phyloP scores from a whole-genome alignment of 2,113 vertebrate genomes.

The Pomatorhinus ruficollis region DNA sequence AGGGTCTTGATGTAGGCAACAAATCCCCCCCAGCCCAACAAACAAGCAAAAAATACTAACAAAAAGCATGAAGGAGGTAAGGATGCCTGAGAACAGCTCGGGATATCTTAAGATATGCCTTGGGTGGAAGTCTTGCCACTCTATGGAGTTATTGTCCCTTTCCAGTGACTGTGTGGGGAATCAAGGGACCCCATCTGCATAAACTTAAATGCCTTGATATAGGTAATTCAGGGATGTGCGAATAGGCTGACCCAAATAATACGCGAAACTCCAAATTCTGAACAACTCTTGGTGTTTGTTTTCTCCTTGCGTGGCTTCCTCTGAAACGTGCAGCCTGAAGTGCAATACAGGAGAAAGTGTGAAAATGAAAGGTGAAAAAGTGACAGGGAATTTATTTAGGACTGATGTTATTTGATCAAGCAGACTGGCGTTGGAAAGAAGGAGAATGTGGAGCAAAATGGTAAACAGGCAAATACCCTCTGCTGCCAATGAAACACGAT shows the following conservation, averaged over 20 bases:
- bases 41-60: not conserved
- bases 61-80: not conserved
- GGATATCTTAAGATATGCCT: not conserved
- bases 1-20: not conserved
- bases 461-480: not conserved
- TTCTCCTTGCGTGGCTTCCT: not conserved
- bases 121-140: not conserved
- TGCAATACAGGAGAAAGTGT: not conserved
- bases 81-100: not conserved
- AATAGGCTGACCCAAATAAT: not conserved
- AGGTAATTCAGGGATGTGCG: not conserved
- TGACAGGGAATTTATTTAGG: not conserved
- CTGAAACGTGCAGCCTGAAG: not conserved
- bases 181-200: not conserved
- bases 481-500: not conserved
- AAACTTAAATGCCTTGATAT: not conserved
- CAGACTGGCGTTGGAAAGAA: rapidly evolving
- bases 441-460: not conserved
- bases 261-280: not conserved
- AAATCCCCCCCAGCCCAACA: not conserved
- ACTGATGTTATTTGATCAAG: not conserved
- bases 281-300: not conserved
- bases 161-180: not conserved
- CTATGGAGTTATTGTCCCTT: not conserved
- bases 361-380: not conserved